phyloP scores from a whole-genome alignment of 2,113 vertebrate genomes.

The Verasper variegatus region DNA sequence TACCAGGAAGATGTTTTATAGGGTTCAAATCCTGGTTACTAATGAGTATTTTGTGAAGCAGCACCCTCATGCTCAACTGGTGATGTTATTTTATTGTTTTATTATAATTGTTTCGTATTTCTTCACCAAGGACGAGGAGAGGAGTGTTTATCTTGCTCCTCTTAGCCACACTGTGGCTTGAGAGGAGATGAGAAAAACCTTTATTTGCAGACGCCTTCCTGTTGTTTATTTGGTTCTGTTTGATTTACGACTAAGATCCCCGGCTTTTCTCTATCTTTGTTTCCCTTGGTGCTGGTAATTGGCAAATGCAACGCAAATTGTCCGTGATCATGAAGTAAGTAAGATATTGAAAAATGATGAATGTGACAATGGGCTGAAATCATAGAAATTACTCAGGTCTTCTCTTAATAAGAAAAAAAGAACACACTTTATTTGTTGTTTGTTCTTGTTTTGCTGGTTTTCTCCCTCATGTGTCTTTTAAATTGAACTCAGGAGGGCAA shows the following conservation, averaged over 20 bases:
- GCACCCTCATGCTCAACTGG: background rate
- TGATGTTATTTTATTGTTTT: background rate
- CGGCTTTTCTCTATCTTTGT: slow-evolving; percentile 13
- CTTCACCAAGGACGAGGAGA: background rate
- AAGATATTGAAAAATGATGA: slow-evolving; percentile 65
- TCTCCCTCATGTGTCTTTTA: background rate
- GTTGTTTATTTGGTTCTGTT: slow-evolving; percentile 1
- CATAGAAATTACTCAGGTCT: background rate
- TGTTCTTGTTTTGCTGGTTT: background rate
- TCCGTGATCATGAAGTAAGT: slow-evolving; percentile 27
- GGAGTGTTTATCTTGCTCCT: background rate
- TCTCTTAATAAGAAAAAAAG: background rate
- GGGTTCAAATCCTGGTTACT: background rate
- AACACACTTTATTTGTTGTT: background rate
- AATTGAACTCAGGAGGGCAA: slow-evolving; percentile 3
- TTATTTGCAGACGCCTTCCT: too few relatives aligned
- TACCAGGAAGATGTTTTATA: background rate
- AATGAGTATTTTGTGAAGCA: background rate
- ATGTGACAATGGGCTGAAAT: slow-evolving; percentile 37
- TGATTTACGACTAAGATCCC: slow-evolving; percentile 51
- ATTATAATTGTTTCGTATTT: background rate
- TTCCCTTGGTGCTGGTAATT: slow-evolving; percentile 59
- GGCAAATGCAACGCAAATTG: slow-evolving; percentile 26
- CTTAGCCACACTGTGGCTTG: background rate
- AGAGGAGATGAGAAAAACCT: background rate